phyloP scores from a whole-genome alignment of 2,113 vertebrate genomes.

The Butastur rufipennis region DNA sequence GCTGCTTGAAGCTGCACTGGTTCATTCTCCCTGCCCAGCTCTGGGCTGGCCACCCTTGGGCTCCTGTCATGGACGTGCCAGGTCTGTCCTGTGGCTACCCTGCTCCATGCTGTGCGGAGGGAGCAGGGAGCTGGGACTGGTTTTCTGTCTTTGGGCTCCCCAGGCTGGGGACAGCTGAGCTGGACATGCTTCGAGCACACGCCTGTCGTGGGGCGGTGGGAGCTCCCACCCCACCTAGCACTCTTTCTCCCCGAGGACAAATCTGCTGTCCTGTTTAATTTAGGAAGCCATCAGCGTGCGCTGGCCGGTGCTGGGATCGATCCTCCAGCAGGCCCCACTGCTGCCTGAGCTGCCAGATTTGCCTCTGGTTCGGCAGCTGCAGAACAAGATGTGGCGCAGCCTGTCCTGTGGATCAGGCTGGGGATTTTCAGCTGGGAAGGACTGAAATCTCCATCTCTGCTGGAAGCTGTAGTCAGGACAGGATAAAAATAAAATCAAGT shows the following conservation, averaged over 20 bases:
- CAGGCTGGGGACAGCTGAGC: background rate
- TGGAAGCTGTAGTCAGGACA: background rate
- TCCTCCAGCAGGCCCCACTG: accelerated
- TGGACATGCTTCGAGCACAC: no score
- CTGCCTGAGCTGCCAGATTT: background rate
- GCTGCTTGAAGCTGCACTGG: accelerated
- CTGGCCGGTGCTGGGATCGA: background rate
- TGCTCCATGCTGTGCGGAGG: background rate
- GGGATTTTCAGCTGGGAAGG: background rate
- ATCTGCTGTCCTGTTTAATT: background rate
- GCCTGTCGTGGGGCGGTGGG: accelerated
- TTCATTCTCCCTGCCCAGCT: background rate
- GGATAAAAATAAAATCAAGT: background rate
- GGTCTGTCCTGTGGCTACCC: background rate
- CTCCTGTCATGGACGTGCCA: accelerated
- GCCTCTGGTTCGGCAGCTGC: background rate
- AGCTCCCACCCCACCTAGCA: background rate
- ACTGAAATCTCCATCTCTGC: background rate
- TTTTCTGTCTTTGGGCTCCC: background rate
- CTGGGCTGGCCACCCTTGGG: accelerated
- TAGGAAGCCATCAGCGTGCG: background rate
- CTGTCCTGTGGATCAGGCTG: background rate
- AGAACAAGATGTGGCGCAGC: background rate
- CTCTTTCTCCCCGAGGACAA: background rate
- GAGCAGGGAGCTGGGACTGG: background rate